phyloP scores from a whole-genome alignment of 2,888 invertebrate species.

The Leucophenga montana region DNA sequence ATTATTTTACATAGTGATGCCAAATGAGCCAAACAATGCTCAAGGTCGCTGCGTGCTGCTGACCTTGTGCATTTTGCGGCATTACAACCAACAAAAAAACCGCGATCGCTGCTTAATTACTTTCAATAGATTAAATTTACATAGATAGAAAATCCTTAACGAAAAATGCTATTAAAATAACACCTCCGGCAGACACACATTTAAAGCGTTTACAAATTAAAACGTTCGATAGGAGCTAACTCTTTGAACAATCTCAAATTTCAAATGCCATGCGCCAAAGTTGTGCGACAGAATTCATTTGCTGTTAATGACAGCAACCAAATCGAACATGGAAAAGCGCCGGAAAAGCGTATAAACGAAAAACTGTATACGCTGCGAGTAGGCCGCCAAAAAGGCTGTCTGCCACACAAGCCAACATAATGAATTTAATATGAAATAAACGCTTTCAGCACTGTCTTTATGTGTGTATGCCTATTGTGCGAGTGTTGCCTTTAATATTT shows the following conservation, averaged over 20 bases:
- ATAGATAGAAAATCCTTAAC: conserved; percentile 54
- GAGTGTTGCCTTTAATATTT: background rate
- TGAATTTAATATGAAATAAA: conserved; percentile 44
- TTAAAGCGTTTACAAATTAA: conserved; percentile 42
- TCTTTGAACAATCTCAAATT: no score
- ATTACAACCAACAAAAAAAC: background rate
- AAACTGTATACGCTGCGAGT: background rate
- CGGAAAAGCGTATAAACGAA: background rate
- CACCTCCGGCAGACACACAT: conserved; percentile 15
- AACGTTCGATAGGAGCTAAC: background rate
- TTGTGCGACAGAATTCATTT: no score
- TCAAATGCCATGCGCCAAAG: background rate
- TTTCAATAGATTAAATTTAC: conserved; percentile 62
- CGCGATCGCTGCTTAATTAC: conserved; percentile 48
- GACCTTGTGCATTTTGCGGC: background rate
- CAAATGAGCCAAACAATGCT: background rate
- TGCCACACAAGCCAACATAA: conserved; percentile 19
- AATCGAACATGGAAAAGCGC: background rate
- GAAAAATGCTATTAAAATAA: conserved; percentile 56
- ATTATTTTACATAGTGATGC: background rate
- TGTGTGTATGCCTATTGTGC: background rate
- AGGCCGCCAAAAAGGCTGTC: background rate
- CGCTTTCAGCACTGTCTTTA: background rate
- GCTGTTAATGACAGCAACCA: no score
- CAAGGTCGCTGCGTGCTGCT: background rate